A percentile compares a stretch with the other conserved stretches of the same genome.
phyloP scores from a whole-genome alignment of 2,888 invertebrate species.

The Luperina nickerlii region DNA sequence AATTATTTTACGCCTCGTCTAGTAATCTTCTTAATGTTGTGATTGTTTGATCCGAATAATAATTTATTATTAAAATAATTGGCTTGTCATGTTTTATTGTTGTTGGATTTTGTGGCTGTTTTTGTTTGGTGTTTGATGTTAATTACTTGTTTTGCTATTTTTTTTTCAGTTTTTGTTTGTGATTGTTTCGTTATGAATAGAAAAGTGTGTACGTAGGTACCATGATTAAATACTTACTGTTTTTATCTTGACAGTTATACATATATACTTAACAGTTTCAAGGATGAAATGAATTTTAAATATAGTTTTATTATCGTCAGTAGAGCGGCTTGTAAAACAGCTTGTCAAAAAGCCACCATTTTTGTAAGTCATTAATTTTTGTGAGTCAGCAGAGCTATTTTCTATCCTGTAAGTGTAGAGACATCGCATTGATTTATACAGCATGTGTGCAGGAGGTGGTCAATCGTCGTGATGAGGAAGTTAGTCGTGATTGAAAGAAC shows the following conservation, averaged over 20 bases:
- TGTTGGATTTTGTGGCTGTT: not conserved
- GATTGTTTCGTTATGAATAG: not conserved
- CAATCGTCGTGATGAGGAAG: too few relatives aligned
- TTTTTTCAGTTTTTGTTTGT: not conserved
- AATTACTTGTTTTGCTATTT: not conserved
- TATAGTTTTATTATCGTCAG: not conserved
- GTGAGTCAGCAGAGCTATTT: not conserved
- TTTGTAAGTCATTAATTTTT: not conserved
- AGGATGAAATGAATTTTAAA: too few relatives aligned
- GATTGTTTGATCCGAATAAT: slow-evolving; percentile 17
- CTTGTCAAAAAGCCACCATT: not conserved
- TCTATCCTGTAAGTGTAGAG: too few relatives aligned
- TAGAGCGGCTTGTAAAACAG: not conserved
- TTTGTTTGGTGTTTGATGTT: not conserved
- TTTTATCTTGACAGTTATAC: not conserved
- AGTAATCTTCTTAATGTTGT: slow-evolving; percentile 40
- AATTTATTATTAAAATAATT: slow-evolving; percentile 36
- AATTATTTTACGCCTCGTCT: slow-evolving; percentile 37
- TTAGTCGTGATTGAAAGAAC: too few relatives aligned
- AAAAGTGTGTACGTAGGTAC: not conserved
- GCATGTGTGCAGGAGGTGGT: too few relatives aligned
- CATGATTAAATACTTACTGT: not conserved
- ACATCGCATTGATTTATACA: too few relatives aligned
- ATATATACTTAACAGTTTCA: not conserved
- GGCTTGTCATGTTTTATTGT: not conserved